phyloP scores from a whole-genome alignment of 2,888 invertebrate genomes.

The Electrophaes corylata region DNA sequence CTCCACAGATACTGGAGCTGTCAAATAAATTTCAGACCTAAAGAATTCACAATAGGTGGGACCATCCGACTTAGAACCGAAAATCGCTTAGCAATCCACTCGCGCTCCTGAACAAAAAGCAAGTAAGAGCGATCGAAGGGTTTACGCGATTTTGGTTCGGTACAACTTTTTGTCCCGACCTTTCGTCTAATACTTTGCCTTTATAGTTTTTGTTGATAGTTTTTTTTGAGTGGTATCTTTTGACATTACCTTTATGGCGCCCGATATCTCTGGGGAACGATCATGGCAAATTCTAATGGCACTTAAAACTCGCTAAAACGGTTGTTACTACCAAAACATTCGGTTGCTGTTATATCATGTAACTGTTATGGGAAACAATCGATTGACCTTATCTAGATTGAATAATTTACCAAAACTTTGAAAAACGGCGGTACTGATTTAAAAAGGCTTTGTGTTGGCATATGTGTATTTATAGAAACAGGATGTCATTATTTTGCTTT shows the following conservation, averaged over 20 bases:
- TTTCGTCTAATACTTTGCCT: conserved; percentile 71
- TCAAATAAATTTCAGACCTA: conserved; percentile 83
- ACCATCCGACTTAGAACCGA: conserved; percentile 62
- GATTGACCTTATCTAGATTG: conserved; percentile 42
- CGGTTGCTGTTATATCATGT: conserved; percentile 52
- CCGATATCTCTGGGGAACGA: conserved; percentile 69
- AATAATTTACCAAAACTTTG: conserved; percentile 26
- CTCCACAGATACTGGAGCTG: conserved; percentile 81
- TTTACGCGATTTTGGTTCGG: conserved; percentile 68
- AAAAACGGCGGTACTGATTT: conserved; percentile 8
- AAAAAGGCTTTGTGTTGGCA: background rate
- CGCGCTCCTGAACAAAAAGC: conserved; percentile 57
- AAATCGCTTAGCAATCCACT: conserved; percentile 68
- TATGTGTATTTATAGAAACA: background rate
- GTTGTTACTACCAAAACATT: conserved; percentile 69
- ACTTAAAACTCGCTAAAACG: conserved; percentile 66
- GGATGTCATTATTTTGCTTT: background rate
- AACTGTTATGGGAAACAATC: conserved; percentile 50
- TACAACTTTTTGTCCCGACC: conserved; percentile 68
- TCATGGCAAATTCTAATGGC: conserved; percentile 78
- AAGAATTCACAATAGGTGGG: conserved; percentile 82
- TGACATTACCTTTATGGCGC: conserved; percentile 78
- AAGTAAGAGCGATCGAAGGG: conserved; percentile 43
- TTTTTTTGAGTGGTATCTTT: conserved; percentile 75
- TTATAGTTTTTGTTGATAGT: conserved; percentile 78